phyloP scores from a whole-genome alignment of 2,113 vertebrate genomes.

The Tetrao urogallus region DNA sequence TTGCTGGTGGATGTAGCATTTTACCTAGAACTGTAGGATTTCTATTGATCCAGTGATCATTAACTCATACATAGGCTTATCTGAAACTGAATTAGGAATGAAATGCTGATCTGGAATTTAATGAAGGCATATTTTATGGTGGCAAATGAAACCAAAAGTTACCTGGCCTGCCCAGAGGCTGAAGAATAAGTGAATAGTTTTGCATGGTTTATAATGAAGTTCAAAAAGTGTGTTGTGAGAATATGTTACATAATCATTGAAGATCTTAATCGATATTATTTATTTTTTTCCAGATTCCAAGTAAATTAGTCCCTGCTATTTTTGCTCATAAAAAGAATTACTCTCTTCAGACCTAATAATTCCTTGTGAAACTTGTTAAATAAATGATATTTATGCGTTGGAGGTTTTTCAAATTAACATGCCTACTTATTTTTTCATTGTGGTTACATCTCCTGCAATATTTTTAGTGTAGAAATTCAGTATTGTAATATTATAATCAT shows the following conservation, averaged over 20 bases:
- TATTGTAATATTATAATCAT: background rate
- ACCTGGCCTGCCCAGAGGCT: background rate
- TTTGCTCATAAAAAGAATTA: background rate
- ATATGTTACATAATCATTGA: background rate
- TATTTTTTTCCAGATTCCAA: slow-evolving; percentile 25
- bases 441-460: background rate
- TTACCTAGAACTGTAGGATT: background rate
- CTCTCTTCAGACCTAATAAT: background rate
- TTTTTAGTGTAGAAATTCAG: slow-evolving; percentile 13
- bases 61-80: background rate
- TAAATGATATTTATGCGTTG: background rate
- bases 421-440: background rate
- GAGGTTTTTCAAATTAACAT: background rate
- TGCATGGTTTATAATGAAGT: background rate
- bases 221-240: background rate
- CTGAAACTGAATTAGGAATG: background rate
- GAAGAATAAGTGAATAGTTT: background rate
- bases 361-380: background rate
- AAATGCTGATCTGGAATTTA: background rate
- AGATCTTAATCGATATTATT: background rate
- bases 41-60: background rate
- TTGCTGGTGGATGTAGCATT: background rate
- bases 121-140: background rate
- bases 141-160: background rate
- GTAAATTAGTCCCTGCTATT: background rate